Percentiles rank a stretch among this genome's conserved stretches.
phyloP scores from a whole-genome alignment of 2,113 vertebrate genomes.

The Hoplias malabaricus region DNA sequence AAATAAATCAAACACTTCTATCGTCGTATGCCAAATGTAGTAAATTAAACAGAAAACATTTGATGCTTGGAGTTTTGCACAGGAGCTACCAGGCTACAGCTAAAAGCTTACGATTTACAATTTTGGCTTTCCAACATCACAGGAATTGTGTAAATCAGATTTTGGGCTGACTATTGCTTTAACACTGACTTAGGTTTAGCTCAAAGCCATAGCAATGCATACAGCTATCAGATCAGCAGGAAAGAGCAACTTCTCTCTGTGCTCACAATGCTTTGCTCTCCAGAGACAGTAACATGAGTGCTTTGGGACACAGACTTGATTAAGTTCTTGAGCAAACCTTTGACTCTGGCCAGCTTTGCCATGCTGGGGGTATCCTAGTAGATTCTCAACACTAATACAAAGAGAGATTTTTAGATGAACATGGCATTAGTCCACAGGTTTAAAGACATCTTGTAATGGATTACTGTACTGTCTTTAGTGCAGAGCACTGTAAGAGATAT shows the following conservation, averaged over 20 bases:
- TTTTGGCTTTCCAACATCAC: too few relatives aligned
- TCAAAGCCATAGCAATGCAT: too few relatives aligned
- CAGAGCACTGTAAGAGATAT: background rate
- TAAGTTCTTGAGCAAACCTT: conserved; percentile 71
- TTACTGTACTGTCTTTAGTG: background rate
- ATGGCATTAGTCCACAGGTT: background rate
- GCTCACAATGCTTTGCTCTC: background rate
- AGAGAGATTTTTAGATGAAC: conserved; percentile 11
- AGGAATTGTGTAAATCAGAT: background rate
- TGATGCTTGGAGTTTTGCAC: background rate
- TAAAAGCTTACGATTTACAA: too few relatives aligned
- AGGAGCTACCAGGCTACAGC: too few relatives aligned
- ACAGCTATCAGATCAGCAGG: background rate
- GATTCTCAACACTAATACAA: conserved; percentile 81
- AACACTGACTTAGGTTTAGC: background rate
- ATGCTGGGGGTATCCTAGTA: conserved; percentile 72
- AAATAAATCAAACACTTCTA: too few relatives aligned
- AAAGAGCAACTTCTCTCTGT: background rate
- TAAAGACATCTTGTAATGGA: background rate
- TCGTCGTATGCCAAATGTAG: too few relatives aligned
- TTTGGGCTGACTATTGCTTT: background rate
- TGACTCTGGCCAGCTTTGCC: conserved; percentile 61
- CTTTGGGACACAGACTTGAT: conserved; percentile 9
- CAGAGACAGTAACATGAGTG: conserved; percentile 10
- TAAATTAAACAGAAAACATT: too few relatives aligned